phyloP scores from a whole-genome alignment of 2,888 invertebrate species.

The Metalampra italica region DNA sequence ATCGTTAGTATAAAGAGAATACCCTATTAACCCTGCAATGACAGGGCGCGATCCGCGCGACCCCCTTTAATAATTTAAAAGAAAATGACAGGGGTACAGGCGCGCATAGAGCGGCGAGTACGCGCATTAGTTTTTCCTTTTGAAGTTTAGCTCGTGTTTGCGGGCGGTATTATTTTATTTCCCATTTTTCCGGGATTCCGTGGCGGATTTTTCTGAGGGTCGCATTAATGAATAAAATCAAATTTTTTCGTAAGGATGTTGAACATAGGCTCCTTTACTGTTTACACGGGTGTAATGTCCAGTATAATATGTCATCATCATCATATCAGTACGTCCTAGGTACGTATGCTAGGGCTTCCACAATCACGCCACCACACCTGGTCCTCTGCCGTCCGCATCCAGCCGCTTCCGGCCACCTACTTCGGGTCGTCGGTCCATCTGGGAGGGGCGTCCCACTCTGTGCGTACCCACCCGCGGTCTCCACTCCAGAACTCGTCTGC shows the following conservation, averaged over 20 bases:
- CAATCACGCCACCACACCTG: too few species aligned
- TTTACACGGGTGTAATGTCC: too few species aligned
- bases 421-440: too few species aligned
- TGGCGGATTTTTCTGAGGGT: background rate
- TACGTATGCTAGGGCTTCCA: too few species aligned
- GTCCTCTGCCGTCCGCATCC: too few species aligned
- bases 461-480: too few species aligned
- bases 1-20: constrained; percentile 49
- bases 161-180: constrained; percentile 58
- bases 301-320: too few species aligned
- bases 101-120: constrained; percentile 32
- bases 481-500: too few species aligned
- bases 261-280: too few species aligned
- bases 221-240: background rate
- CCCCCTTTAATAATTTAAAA: constrained; percentile 69
- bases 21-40: constrained; percentile 59
- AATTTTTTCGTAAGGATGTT: background rate
- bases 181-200: constrained; percentile 1
- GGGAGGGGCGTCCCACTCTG: too few species aligned
- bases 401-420: too few species aligned
- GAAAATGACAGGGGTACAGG: constrained; percentile 59
- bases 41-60: constrained; percentile 49
- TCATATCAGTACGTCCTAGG: too few species aligned
- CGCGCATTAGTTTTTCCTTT: constrained; percentile 71
- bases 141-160: constrained; percentile 63